Evolutionary conservation across 2,888 invertebrate genomes (phyloP).

Genomic region (Cheilosia impressa): DNA sequence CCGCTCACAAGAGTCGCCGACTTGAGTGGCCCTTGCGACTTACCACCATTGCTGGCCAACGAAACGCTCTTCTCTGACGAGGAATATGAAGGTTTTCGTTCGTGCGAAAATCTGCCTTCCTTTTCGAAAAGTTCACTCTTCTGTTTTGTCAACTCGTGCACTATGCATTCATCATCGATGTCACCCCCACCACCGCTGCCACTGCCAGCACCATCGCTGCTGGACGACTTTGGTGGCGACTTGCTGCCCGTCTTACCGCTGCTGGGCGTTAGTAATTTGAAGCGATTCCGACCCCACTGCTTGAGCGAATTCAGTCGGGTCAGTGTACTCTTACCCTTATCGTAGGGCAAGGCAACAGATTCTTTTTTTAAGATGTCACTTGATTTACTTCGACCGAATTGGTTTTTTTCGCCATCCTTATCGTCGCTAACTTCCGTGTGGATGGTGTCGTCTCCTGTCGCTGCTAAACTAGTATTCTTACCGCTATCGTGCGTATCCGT

Average conservation of each 20-base stretch:
- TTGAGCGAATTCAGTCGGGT: constrained; percentile 90
- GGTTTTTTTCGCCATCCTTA: constrained; percentile 74
- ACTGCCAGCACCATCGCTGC: constrained; percentile 6
- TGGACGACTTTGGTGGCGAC: constrained; percentile 52
- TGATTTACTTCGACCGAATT: constrained; percentile 88
- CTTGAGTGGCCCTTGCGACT: constrained; percentile 83
- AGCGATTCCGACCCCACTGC: constrained; percentile 92
- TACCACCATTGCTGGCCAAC: constrained; percentile 83
- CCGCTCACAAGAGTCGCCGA: constrained; percentile 78
- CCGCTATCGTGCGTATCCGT: constrained; percentile 71
- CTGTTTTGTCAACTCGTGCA: constrained; percentile 86
- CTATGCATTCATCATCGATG: constrained; percentile 85
- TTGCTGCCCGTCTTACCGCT: constrained; percentile 45
- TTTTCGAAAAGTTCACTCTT: constrained; percentile 86
- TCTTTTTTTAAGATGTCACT: constrained; percentile 90
- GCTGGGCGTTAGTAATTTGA: constrained; percentile 86
- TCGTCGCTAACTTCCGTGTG: constrained; percentile 24
- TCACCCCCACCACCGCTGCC: constrained; percentile 83
- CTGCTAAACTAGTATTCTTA: constrained; percentile 76
- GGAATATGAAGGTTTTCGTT: constrained; percentile 91
- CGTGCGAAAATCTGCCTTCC: constrained; percentile 88
- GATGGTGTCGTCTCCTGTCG: constrained; percentile 59
- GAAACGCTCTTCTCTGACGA: constrained; percentile 90
- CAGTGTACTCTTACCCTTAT: constrained; percentile 84
- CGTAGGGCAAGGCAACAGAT: constrained; percentile 83